Percentiles rank a stretch among this genome's conserved stretches.
Conservation (phyloP, 2,797 vertebrate species). For the Lepus townsendii region DNA sequence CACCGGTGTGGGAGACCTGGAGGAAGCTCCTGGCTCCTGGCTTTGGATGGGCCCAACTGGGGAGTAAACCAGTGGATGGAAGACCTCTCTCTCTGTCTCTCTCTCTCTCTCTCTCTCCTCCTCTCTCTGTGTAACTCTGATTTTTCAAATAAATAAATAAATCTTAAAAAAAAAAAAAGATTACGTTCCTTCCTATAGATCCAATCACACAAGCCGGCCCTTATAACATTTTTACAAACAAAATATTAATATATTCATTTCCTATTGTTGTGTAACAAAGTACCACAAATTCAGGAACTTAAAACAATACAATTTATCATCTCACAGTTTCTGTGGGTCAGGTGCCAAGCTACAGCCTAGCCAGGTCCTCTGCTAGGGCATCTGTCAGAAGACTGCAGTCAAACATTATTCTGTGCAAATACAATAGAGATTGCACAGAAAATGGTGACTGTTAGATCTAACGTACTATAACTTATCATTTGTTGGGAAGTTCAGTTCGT, state of each 20-base stretch:
- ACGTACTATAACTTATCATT: not conserved
- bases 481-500: not conserved
- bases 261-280: not conserved
- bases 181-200: not conserved
- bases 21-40: too few relatives aligned
- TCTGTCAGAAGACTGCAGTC: not conserved
- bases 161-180: not conserved
- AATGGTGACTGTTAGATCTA: not conserved
- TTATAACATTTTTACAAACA: not conserved
- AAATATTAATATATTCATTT: not conserved
- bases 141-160: too few relatives aligned
- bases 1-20: too few relatives aligned
- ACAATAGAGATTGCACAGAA: not conserved
- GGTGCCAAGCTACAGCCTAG: not conserved
- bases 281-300: not conserved
- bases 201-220: too few relatives aligned
- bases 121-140: too few relatives aligned
- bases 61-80: too few relatives aligned
- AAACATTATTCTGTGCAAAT: not conserved
- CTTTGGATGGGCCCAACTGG: too few relatives aligned
- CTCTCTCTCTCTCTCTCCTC: too few relatives aligned
- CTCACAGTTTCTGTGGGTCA: not conserved
- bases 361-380: not conserved
- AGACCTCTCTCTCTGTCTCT: too few relatives aligned
- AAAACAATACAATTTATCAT: not conserved